Evolutionary conservation across 1,140 invertebrate genomes (phyloP).

Genomic region (Platorchestia sp.): DNA sequence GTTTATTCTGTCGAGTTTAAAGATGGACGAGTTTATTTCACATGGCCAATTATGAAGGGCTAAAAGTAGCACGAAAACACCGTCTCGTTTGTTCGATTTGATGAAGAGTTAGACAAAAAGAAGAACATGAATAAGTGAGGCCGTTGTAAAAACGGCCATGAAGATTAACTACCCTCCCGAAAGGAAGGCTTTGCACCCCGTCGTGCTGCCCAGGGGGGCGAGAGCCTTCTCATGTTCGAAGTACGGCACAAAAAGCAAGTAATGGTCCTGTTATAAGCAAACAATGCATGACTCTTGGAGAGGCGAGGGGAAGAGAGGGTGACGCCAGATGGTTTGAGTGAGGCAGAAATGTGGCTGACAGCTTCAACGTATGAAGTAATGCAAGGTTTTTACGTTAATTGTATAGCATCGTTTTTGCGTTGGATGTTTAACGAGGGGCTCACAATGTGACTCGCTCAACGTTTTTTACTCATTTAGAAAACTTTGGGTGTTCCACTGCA

Average conservation of each 20-base stretch:
- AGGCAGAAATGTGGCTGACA: not conserved
- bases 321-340: not conserved
- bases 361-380: not conserved
- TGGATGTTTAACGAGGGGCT: not conserved
- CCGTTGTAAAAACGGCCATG: not conserved
- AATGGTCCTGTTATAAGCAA: conserved; percentile 17
- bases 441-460: not conserved
- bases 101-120: not conserved
- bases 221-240: conserved; percentile 38
- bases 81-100: not conserved
- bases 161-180: not conserved
- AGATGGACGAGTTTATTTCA: too few relatives aligned
- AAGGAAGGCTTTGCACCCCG: not conserved
- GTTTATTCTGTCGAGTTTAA: too few relatives aligned
- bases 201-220: not conserved
- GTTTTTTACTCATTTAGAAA: not conserved
- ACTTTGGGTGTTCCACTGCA: not conserved
- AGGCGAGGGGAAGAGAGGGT: not conserved
- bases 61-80: not conserved
- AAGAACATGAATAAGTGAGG: not conserved
- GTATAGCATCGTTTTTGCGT: too few relatives aligned
- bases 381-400: too few relatives aligned
- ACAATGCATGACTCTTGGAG: not conserved
- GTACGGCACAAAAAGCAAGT: conserved; percentile 10
- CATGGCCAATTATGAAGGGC: too few relatives aligned